These are phyloP conservation scores for Boleophthalmus pectinirostris DNA, from an alignment of 2,113 vertebrate species.

Conservation along the genomic window DNA sequence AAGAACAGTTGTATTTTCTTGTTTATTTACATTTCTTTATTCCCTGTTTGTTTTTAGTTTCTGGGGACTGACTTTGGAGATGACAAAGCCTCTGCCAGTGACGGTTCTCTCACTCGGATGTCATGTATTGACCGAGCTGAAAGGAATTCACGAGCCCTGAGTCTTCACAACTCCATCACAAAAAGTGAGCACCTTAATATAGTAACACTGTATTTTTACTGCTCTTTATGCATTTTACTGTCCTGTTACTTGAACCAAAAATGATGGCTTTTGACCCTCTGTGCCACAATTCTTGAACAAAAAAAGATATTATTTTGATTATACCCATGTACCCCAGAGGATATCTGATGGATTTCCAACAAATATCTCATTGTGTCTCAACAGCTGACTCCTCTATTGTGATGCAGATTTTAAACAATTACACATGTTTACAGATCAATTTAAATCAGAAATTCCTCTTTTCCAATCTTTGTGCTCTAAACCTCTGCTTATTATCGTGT, in stretches of 20 bases:
- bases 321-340: no score
- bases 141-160: slow-evolving; percentile 82
- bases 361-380: slow-evolving; percentile 16
- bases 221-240: no score
- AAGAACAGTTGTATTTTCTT: slow-evolving; percentile 5
- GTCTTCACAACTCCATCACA: slow-evolving; percentile 86
- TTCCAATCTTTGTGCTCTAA: slow-evolving; percentile 49
- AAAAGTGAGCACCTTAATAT: slow-evolving; percentile 79
- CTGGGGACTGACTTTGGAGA: slow-evolving; percentile 55
- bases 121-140: slow-evolving; percentile 74
- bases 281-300: not conserved
- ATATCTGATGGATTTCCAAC: slow-evolving; percentile 16
- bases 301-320: not conserved
- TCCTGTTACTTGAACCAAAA: not conserved
- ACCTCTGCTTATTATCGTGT: slow-evolving; percentile 61
- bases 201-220: not conserved
- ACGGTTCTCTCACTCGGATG: slow-evolving; percentile 53
- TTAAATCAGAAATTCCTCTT: slow-evolving; percentile 49
- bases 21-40: slow-evolving; percentile 21
- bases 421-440: slow-evolving; percentile 48
- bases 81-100: slow-evolving; percentile 71
- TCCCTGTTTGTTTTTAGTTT: slow-evolving; percentile 48
- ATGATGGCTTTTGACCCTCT: not conserved
- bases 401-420: slow-evolving; percentile 49
- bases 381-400: slow-evolving; percentile 35